Percentiles rank a stretch among this genome's conserved stretches.
phyloP scores from a whole-genome alignment of 2,113 vertebrate genomes.

The Triplophysa rosa region DNA sequence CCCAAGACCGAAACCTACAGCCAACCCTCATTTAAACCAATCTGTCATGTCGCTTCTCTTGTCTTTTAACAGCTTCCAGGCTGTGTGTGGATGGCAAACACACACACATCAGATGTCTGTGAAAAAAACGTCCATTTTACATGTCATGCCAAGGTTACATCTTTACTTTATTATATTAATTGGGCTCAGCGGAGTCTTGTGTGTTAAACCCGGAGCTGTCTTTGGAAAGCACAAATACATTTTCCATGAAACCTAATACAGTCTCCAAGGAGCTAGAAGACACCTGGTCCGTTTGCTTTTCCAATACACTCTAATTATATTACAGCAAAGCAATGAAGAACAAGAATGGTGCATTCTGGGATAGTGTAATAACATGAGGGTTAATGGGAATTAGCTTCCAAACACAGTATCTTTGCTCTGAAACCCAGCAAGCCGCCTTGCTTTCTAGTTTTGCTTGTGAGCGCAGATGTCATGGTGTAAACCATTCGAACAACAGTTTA shows the following conservation, averaged over 20 bases:
- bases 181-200: background rate
- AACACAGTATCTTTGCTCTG: background rate
- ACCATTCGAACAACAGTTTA: too few relatives aligned
- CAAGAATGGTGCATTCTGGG: slow-evolving; percentile 20
- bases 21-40: slow-evolving; percentile 13
- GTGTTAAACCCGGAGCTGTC: slow-evolving; percentile 16
- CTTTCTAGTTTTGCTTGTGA: background rate
- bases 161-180: slow-evolving; percentile 9
- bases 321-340: slow-evolving; percentile 12
- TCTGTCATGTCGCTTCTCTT: background rate
- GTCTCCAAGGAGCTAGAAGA: slow-evolving; percentile 12
- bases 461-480: too few relatives aligned
- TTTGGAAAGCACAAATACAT: slow-evolving; percentile 25
- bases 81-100: background rate
- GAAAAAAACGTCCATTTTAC: background rate
- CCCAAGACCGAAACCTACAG: background rate
- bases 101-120: background rate
- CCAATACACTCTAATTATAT: slow-evolving; percentile 40
- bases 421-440: background rate
- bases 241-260: slow-evolving; percentile 33
- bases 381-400: slow-evolving; percentile 31
- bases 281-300: slow-evolving; percentile 30
- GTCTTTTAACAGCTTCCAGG: background rate
- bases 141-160: background rate
- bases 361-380: background rate